These are phyloP conservation scores for Chionoecetes opilio DNA, from an alignment of 1,140 invertebrate species.

Conservation along the genomic window DNA sequence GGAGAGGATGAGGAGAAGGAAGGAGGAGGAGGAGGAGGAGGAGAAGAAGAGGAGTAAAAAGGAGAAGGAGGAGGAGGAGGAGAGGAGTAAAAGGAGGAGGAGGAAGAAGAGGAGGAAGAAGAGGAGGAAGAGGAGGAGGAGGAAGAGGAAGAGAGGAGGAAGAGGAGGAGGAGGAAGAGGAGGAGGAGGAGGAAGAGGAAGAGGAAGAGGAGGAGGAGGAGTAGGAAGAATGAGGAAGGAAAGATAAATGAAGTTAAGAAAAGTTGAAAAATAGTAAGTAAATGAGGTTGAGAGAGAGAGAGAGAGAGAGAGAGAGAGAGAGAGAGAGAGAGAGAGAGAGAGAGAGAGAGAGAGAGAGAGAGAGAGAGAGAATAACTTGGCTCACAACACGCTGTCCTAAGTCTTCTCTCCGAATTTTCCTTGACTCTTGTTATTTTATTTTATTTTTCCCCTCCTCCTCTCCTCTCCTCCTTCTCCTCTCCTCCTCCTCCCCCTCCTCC, in stretches of 20 bases:
- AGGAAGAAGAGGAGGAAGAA: background rate
- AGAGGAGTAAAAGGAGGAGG: no score
- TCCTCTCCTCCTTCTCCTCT: no score
- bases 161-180: background rate
- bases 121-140: background rate
- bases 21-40: background rate
- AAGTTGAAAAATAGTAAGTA: background rate
- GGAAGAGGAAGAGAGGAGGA: constrained; percentile 11
- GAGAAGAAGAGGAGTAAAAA: background rate
- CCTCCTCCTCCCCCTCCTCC: no score
- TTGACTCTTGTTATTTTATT: no score
- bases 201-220: background rate
- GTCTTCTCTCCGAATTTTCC: no score
- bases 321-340: constrained; percentile 19
- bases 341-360: background rate
- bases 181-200: background rate
- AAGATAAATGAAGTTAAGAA: background rate
- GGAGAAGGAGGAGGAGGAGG: no score
- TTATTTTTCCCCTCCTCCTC: no score
- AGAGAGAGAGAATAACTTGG: no score
- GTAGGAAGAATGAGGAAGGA: background rate
- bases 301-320: constrained; percentile 6
- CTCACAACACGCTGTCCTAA: no score
- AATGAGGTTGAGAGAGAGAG: background rate
- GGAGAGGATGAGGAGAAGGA: background rate